Percentiles rank a stretch among this genome's conserved stretches.
Conservation (phyloP, 2,113 vertebrate species). For the Dromaius novaehollandiae region DNA sequence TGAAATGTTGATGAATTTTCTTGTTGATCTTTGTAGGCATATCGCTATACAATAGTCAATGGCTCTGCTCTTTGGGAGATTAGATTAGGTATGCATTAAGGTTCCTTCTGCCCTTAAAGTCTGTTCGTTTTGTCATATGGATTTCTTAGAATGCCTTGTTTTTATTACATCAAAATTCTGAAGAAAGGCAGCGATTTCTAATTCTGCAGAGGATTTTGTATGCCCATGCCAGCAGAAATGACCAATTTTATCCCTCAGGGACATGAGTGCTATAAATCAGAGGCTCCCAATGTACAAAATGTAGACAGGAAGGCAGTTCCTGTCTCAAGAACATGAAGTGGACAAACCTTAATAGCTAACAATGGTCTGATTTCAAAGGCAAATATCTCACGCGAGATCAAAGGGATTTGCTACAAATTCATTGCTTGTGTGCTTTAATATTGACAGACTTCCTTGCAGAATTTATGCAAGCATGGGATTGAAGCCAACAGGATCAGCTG, state of each 20-base stretch:
- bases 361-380: not conserved
- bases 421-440: not conserved
- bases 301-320: not conserved
- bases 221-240: not conserved
- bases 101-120: not conserved
- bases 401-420: not conserved
- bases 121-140: not conserved
- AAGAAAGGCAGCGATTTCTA: not conserved
- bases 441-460: constrained; percentile 4
- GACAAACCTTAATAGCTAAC: not conserved
- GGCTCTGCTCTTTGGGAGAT: not conserved
- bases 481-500: not conserved
- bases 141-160: not conserved
- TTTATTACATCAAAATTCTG: not conserved
- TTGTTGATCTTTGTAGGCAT: not conserved
- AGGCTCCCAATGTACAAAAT: not conserved
- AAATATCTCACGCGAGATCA: not conserved
- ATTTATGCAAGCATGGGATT: not conserved
- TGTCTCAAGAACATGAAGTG: not conserved
- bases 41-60: not conserved
- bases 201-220: not conserved
- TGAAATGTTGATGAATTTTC: constrained; percentile 26
- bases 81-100: not conserved
- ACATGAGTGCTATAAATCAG: not conserved
- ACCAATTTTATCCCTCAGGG: not conserved